Evolutionary conservation across 2,113 vertebrate species (phyloP), one percentile per base, ranked within the genome.

Genomic region (Bufo bufo): DNA sequence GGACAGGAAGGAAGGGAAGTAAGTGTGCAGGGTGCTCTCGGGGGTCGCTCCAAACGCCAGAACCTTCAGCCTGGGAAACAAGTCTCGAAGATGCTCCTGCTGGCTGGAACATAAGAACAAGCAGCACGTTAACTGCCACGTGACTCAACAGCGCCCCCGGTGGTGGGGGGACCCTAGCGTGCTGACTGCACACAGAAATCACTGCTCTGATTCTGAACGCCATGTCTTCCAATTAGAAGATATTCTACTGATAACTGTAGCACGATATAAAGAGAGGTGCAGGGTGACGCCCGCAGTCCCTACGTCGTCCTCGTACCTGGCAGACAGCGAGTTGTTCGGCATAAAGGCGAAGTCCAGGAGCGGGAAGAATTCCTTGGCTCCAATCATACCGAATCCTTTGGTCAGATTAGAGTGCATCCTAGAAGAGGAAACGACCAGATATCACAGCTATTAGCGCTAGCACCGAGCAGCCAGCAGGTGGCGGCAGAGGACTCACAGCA

Each of bases 281-380:
- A 11, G 52, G 6, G 6, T 54, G 52, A 11, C 10, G 52, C 2
- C 52, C 52, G 6, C 52, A 6, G 6, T 54, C 52, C 10, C 52
- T 54, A 54, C 10, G 52, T 54, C 10, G 0, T 94, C 10, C 6
- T 54, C 10, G 0, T 94, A 99, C 98, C 96, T 97, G 90, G 96
- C 63, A 0, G 96, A 91, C 66, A 99, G 94, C 0, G 98, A 97
- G 78, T 99, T 99, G 94, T 98, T 99, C 79, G 98, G 98, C 97
- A 98, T 98, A 92, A 96, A 99, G 88, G 98, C 97, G 0, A 99
- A 99, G 93, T 99, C 98, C 91, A 99, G 93, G 3, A 99, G 93
- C 0, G 98, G 98, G 90, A 99, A 99, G 89, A 99, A 97, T 84
- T 99, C 98, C 92, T 99, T 87, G 4, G 97, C 98, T 20, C 98